phyloP scores from a whole-genome alignment of 2,797 vertebrate genomes.

The Tenualosa thibaudeaui region DNA sequence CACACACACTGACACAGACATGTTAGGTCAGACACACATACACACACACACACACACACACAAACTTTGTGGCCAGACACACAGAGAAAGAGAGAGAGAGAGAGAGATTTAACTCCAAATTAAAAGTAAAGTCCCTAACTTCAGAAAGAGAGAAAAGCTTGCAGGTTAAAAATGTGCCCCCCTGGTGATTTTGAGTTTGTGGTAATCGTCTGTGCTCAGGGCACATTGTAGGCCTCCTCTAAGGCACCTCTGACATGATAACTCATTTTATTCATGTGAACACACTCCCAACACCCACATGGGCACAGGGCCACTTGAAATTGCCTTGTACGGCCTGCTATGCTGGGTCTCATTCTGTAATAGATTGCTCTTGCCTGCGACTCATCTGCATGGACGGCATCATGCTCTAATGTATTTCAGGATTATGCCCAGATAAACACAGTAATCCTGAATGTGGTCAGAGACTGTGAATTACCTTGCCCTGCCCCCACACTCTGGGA shows the following conservation, averaged over 20 bases:
- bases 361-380: constrained; percentile 71
- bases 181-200: constrained; percentile 17
- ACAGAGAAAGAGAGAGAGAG: neutral
- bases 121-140: constrained; percentile 66
- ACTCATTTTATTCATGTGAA: constrained; percentile 28
- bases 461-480: constrained; percentile 71
- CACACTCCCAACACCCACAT: constrained; percentile 44
- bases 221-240: constrained; percentile 11
- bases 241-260: constrained; percentile 20
- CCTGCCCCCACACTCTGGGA: constrained; percentile 56
- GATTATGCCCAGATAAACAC: constrained; percentile 75
- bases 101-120: constrained; percentile 58
- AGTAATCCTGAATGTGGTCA: constrained; percentile 69
- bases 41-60: neutral
- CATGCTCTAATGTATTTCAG: constrained; percentile 73
- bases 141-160: constrained; percentile 52
- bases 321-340: neutral
- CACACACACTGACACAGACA: neutral
- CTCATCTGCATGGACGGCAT: constrained; percentile 73
- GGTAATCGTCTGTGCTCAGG: constrained; percentile 42
- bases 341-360: constrained; percentile 49
- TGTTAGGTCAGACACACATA: neutral
- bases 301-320: constrained; percentile 28
- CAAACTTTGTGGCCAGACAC: neutral
- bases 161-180: constrained; percentile 37